A percentile compares a stretch with the other conserved stretches of the same genome.
phyloP scores from a whole-genome alignment of 1,140 invertebrate species.

The Diorhabda sublineata region DNA sequence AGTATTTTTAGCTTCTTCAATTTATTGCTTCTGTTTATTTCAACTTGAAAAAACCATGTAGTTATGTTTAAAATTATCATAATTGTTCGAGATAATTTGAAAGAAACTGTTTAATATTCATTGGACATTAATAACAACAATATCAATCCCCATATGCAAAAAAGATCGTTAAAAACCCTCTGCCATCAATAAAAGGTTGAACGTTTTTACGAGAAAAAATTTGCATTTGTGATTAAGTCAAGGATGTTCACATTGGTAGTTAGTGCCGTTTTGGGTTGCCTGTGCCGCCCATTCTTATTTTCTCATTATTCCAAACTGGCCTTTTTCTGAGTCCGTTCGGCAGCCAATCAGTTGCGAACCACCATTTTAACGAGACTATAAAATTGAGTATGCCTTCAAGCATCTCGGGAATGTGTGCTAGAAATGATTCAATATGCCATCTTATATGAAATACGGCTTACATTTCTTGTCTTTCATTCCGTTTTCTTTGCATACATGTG shows the following conservation, averaged over 20 bases:
- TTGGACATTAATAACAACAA: not conserved
- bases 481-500: too few relatives aligned
- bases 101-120: not conserved
- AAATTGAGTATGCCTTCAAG: slow-evolving; percentile 2
- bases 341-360: slow-evolving; percentile 1
- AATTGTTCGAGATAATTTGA: too few relatives aligned
- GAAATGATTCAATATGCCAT: slow-evolving; percentile 2
- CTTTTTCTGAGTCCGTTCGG: not conserved
- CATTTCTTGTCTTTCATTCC: not conserved
- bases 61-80: too few relatives aligned
- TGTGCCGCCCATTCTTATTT: slow-evolving; percentile 1
- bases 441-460: not conserved
- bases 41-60: too few relatives aligned
- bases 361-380: slow-evolving; percentile 2
- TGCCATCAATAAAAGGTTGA: not conserved
- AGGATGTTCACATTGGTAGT: slow-evolving; percentile 1
- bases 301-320: slow-evolving; percentile 1
- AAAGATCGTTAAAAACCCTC: not conserved
- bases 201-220: not conserved
- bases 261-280: not conserved
- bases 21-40: too few relatives aligned
- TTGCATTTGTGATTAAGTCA: slow-evolving; percentile 2
- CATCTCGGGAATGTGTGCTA: not conserved
- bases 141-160: not conserved
- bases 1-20: too few relatives aligned